Percentiles rank a stretch among this genome's conserved stretches.
phyloP scores from a whole-genome alignment of 2,888 invertebrate species.

The Nephrotoma flavescens region DNA sequence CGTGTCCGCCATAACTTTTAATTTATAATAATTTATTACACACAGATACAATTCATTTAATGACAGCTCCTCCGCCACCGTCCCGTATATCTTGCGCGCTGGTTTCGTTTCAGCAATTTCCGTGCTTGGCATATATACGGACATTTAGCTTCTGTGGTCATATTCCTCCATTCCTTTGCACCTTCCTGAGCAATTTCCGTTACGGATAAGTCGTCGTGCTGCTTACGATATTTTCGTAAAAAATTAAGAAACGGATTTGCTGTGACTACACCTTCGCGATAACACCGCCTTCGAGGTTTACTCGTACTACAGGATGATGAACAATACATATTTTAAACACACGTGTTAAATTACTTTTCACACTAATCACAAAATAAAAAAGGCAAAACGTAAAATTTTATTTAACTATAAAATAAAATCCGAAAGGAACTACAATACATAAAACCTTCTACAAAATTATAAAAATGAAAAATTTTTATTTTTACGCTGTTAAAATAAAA shows the following conservation, averaged over 20 bases:
- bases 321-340: not conserved
- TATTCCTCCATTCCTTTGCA: slow-evolving; percentile 12
- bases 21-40: no score
- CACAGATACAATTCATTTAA: not conserved
- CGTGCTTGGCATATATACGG: slow-evolving; percentile 4
- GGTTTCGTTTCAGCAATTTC: not conserved
- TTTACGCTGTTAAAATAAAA: not conserved
- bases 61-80: not conserved
- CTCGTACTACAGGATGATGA: not conserved
- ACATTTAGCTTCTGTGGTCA: slow-evolving; percentile 11
- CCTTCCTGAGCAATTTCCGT: slow-evolving; percentile 12
- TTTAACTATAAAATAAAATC: not conserved
- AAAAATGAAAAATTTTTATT: not conserved
- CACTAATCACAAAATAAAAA: not conserved
- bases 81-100: not conserved
- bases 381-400: not conserved
- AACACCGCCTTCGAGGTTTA: slow-evolving; percentile 6
- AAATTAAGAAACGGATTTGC: slow-evolving; percentile 15
- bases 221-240: slow-evolving; percentile 12
- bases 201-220: slow-evolving; percentile 10
- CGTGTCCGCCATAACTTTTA: no score
- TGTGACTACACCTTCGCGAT: slow-evolving; percentile 10
- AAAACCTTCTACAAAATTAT: not conserved
- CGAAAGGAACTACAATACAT: not conserved
- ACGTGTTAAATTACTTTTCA: not conserved